Conservation (phyloP, 2,797 vertebrate species). For the Helicolenus hilgendorfi region DNA sequence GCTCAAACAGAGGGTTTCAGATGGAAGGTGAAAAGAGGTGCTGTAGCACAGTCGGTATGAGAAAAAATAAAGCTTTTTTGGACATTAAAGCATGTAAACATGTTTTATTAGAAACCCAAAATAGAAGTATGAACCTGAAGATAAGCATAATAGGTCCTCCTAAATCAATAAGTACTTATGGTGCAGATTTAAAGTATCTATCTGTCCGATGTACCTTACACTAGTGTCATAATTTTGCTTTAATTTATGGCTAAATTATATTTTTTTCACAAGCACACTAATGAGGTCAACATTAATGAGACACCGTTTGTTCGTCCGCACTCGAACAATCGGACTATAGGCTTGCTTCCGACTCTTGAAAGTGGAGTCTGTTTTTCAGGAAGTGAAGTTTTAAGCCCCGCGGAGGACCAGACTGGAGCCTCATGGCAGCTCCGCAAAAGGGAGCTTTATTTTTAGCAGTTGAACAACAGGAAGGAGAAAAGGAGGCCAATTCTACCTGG, state of each 20-base stretch:
- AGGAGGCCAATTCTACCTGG: conserved; percentile 92
- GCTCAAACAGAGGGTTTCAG: too few relatives aligned
- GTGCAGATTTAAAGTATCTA: not conserved
- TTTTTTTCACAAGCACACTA: not conserved
- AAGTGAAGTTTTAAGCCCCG: conserved; percentile 86
- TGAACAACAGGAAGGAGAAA: conserved; percentile 91
- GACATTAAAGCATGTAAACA: too few relatives aligned
- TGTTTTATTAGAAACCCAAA: too few relatives aligned
- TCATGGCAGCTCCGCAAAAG: conserved; percentile 79
- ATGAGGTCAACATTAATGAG: not conserved
- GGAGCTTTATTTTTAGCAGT: conserved; percentile 90
- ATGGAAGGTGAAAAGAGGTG: too few relatives aligned
- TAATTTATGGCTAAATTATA: not conserved
- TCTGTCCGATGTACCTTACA: not conserved
- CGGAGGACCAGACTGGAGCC: conserved; percentile 85
- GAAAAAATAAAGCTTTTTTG: too few relatives aligned
- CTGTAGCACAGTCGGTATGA: too few relatives aligned
- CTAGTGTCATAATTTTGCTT: not conserved
- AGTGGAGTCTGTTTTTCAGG: conserved; percentile 74
- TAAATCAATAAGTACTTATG: too few relatives aligned
- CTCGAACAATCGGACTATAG: conserved; percentile 15
- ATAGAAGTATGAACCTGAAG: too few relatives aligned
- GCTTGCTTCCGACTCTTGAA: conserved; percentile 46
- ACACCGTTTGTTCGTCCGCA: not conserved
- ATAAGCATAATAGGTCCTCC: too few relatives aligned